These are phyloP conservation scores for Lycocerus yunnanus DNA, from an alignment of 2,888 invertebrate genomes.

Conservation along the genomic window DNA sequence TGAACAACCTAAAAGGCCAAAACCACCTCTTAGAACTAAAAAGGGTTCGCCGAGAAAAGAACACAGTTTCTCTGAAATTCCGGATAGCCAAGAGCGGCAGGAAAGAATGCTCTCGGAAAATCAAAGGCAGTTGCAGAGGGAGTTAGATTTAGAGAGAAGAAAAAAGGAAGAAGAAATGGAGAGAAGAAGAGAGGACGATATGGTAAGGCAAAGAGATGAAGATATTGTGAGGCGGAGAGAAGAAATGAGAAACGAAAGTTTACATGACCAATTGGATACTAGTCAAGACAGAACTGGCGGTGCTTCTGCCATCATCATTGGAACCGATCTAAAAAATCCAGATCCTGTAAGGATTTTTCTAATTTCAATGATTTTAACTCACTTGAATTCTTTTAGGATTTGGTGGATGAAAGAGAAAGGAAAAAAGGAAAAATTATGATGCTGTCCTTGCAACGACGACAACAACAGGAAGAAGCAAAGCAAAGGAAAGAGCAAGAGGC, in stretches of 20 bases:
- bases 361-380: slow-evolving; percentile 2
- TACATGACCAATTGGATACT: slow-evolving; percentile 53
- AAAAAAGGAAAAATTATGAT: slow-evolving; percentile 92
- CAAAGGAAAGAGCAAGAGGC: slow-evolving; percentile 83
- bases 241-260: slow-evolving; percentile 50
- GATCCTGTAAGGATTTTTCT: slow-evolving; percentile 64
- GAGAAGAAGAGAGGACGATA: slow-evolving; percentile 58
- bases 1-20: slow-evolving; percentile 85
- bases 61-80: slow-evolving; percentile 42
- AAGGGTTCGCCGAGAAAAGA: slow-evolving; percentile 80
- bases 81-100: slow-evolving; percentile 17
- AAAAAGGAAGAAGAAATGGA: slow-evolving; percentile 48
- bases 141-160: slow-evolving; percentile 56
- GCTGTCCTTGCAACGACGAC: slow-evolving; percentile 85
- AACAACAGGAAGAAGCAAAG: slow-evolving; percentile 87
- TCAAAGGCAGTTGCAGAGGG: slow-evolving; percentile 56
- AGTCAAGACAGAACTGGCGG: slow-evolving; percentile 55
- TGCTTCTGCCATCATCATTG: slow-evolving; percentile 68
- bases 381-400: slow-evolving; percentile 62
- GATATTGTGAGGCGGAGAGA: slow-evolving; percentile 43
- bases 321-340: slow-evolving; percentile 66
- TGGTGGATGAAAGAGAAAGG: slow-evolving; percentile 88
- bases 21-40: slow-evolving; percentile 81
- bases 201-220: slow-evolving; percentile 51
- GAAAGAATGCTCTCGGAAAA: slow-evolving; percentile 38